These are phyloP conservation scores for Medauroidea extradentata DNA, from an alignment of 1,140 invertebrate species.

Conservation along the genomic window DNA sequence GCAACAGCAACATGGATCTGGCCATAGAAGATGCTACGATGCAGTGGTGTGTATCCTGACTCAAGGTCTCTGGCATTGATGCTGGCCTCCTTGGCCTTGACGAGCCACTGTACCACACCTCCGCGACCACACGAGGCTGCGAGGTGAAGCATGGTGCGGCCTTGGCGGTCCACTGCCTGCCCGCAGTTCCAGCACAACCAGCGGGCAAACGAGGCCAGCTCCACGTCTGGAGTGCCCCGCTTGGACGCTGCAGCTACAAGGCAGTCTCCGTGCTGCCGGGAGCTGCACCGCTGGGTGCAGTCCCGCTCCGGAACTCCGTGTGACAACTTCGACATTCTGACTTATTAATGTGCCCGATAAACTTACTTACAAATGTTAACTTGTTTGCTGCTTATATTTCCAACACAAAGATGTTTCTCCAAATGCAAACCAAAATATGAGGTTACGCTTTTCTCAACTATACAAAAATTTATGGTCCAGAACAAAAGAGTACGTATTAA, in stretches of 20 bases:
- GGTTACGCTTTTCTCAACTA: no score
- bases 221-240: slow-evolving; percentile 48
- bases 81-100: slow-evolving; percentile 52
- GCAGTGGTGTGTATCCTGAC: slow-evolving; percentile 70
- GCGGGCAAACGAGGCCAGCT: slow-evolving; percentile 52
- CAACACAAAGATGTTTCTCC: no score
- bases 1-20: slow-evolving; percentile 60
- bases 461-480: no score
- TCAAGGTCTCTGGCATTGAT: slow-evolving; percentile 60
- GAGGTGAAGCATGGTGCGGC: slow-evolving; percentile 62
- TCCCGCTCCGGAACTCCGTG: slow-evolving; percentile 30
- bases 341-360: no score
- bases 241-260: slow-evolving; percentile 56
- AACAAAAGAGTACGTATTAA: no score
- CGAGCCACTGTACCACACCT: slow-evolving; percentile 61
- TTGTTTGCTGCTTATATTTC: no score
- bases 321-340: no score
- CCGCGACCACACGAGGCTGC: slow-evolving; percentile 61
- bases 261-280: slow-evolving; percentile 53
- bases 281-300: slow-evolving; percentile 54
- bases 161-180: slow-evolving; percentile 48
- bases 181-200: slow-evolving; percentile 55
- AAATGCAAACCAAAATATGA: no score
- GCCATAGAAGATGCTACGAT: slow-evolving; percentile 71
- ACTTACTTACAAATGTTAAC: no score